A percentile compares a stretch with the other conserved stretches of the same genome.
Conservation (phyloP, 2,113 vertebrate species). For the Megaleporinus macrocephalus region DNA sequence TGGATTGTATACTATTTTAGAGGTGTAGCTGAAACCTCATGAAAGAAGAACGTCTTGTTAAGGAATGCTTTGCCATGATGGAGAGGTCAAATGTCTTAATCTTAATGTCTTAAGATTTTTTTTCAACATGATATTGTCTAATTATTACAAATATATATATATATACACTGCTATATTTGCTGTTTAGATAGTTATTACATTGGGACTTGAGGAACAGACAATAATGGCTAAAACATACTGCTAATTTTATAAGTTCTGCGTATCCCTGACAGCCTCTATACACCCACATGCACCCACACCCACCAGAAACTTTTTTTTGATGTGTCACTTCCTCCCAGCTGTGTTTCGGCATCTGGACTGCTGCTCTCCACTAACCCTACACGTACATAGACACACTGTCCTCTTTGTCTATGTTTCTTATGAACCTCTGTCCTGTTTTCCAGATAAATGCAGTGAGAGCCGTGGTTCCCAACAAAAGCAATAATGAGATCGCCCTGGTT, state of each 20-base stretch:
- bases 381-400: neutral
- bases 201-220: too few species aligned
- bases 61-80: neutral
- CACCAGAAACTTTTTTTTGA: neutral
- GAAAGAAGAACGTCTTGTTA: neutral
- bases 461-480: constrained; percentile 95
- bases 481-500: constrained; percentile 95
- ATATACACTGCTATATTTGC: too few species aligned
- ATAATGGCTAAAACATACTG: neutral
- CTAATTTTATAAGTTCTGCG: too few species aligned
- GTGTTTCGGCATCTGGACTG: neutral
- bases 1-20: neutral
- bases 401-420: constrained; percentile 7
- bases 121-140: too few species aligned
- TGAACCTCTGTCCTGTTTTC: neutral
- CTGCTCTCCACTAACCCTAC: neutral
- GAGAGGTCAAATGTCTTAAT: too few species aligned
- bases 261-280: neutral
- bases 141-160: too few species aligned
- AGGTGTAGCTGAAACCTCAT: neutral
- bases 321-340: constrained; percentile 1
- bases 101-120: too few species aligned
- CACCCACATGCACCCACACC: neutral
- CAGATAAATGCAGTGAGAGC: constrained; percentile 92
- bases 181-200: too few species aligned